Base-by-base conservation (phyloP, 2,888 invertebrate species). In the Unio delphinus region DNA sequence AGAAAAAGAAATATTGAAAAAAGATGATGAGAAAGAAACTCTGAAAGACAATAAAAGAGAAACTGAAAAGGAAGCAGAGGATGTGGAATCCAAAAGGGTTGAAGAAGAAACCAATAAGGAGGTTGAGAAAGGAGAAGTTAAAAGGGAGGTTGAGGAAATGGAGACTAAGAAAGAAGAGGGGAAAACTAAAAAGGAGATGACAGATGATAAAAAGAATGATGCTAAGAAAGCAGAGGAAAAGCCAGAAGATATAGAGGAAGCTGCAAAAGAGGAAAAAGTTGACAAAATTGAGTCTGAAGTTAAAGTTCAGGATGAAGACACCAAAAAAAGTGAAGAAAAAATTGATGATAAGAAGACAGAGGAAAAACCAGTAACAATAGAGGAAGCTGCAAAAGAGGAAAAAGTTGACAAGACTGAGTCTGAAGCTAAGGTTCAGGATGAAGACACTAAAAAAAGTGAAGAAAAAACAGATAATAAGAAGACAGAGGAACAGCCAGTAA, bases 121-220 rank as follows among this genome's bases (percentile, higher is more conserved):
- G n/a, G 64, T 65, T 57, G 45, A 59, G 62, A 66, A 66, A 34
- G 70, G 59, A n/a, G 68, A 70, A n/a, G 56, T 69, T 56, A 64
- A 70, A 28, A 55, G 68, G 54, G 69, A 67, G 28, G 55, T 68
- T 54, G 68, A 65, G 60, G 67, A 69, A 59, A 56, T 67, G n/a
- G 65, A 65, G 55, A 57, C 58, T 54, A 70, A 72, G 54, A 58
- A 65, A 45, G 55, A 65, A 30, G 73, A 64, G 26, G 65, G 68
- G 15, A 67, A 70, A 54, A 63, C 55, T 64, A 61, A 8, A 61
- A 54, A 67, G 18, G 64, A 67, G 62, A 26, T 54, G 61, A 67
- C 64, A 54, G 70, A 61, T 26, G 69, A 70, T 23, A 34, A 69
- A 57, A 64, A 70, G 26, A 55, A 69, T 56, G 69, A 67, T 26